phyloP scores from a whole-genome alignment of 2,888 invertebrate genomes.

The Acleris sparsana region DNA sequence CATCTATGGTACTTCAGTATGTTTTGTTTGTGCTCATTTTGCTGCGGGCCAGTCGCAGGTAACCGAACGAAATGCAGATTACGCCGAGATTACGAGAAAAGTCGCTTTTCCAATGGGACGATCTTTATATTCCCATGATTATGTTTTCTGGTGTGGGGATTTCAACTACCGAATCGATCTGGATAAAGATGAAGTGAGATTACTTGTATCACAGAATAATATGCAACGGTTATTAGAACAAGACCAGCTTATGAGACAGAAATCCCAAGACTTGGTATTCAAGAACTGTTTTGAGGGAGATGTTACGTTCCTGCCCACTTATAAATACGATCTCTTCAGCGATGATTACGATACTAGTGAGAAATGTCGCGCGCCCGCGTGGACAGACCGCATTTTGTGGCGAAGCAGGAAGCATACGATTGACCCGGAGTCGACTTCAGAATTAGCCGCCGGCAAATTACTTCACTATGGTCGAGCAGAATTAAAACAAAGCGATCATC shows the following conservation, averaged over 20 bases:
- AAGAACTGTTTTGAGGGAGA: slow-evolving; percentile 96
- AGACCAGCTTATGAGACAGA: slow-evolving; percentile 95
- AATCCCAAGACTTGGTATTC: slow-evolving; percentile 92
- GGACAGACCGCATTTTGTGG: slow-evolving; percentile 99
- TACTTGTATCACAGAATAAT: slow-evolving; percentile 89
- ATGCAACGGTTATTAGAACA: slow-evolving; percentile 89
- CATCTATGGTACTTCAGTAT: slow-evolving; percentile 95
- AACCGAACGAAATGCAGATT: slow-evolving; percentile 97
- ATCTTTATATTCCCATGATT: slow-evolving; percentile 97
- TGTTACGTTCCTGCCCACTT: slow-evolving; percentile 96
- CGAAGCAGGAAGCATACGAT: slow-evolving; percentile 89
- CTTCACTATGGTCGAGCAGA: slow-evolving; percentile 96
- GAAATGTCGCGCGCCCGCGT: slow-evolving; percentile 97
- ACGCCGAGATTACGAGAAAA: slow-evolving; percentile 96
- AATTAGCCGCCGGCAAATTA: slow-evolving; percentile 90
- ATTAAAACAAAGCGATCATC: slow-evolving; percentile 98
- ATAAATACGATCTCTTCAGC: slow-evolving; percentile 99
- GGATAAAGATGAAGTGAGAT: slow-evolving; percentile 96
- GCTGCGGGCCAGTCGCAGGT: slow-evolving; percentile 99
- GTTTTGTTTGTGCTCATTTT: slow-evolving; percentile 99
- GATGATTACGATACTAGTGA: slow-evolving; percentile 99
- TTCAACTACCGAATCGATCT: slow-evolving; percentile 99
- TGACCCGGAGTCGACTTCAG: slow-evolving; percentile 85
- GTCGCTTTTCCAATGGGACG: slow-evolving; percentile 95
- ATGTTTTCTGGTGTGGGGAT: slow-evolving; percentile 99